Conservation (phyloP, 1,140 invertebrate genomes). For the Drosophila asahinai region DNA sequence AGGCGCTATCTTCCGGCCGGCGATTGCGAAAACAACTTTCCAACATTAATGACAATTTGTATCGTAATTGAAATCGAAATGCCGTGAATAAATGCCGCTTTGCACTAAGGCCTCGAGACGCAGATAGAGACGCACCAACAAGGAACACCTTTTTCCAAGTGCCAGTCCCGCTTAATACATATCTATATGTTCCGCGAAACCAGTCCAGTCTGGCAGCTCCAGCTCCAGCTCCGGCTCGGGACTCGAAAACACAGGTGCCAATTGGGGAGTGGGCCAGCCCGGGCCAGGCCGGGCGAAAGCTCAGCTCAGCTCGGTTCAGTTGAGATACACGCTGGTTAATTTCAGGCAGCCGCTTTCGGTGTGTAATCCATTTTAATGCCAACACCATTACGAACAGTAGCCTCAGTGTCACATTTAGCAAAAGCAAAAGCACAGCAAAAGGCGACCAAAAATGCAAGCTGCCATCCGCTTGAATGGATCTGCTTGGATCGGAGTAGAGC, state of each 20-base stretch:
- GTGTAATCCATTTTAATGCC: constrained; percentile 84
- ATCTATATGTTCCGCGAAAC: constrained; percentile 48
- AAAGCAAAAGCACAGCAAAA: constrained; percentile 56
- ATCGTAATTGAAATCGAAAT: constrained; percentile 84
- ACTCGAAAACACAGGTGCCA: constrained; percentile 41
- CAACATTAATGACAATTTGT: constrained; percentile 84
- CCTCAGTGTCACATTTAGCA: constrained; percentile 82
- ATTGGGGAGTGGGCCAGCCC: constrained; percentile 48
- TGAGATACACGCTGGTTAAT: constrained; percentile 32
- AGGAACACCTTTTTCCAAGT: constrained; percentile 71
- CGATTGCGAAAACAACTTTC: constrained; percentile 79
- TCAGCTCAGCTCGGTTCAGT: constrained; percentile 51
- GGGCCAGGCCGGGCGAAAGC: constrained; percentile 46
- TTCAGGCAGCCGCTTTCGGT: constrained; percentile 70
- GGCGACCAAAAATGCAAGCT: constrained; percentile 55
- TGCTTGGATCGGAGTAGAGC: constrained; percentile 18
- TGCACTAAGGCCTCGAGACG: constrained; percentile 68
- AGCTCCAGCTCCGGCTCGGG: constrained; percentile 9
- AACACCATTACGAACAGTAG: constrained; percentile 84
- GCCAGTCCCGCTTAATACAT: constrained; percentile 4
- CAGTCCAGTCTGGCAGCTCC: constrained; percentile 52
- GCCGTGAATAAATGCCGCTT: constrained; percentile 84
- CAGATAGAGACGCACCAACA: constrained; percentile 62
- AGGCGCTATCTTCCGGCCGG: constrained; percentile 27
- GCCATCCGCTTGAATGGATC: constrained; percentile 57